Base-by-base conservation (phyloP, 2,797 vertebrate genomes). In the Bryconaethiops microstoma region DNA sequence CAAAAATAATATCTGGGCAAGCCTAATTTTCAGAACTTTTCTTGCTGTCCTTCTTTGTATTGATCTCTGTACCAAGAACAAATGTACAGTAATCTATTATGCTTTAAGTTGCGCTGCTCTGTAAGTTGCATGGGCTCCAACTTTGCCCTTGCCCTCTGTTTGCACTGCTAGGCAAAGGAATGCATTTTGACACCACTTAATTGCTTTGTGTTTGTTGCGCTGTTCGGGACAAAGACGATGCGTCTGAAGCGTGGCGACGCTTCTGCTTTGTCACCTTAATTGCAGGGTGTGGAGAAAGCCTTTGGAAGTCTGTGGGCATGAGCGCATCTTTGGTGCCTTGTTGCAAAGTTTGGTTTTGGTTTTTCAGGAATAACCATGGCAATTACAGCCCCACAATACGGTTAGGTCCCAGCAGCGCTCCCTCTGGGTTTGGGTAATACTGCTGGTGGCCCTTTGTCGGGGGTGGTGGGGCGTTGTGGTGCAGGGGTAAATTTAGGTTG, bases 181-280 rank as follows among this genome's bases (percentile, higher is more conserved):
- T 7, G 45, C 2, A 10, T 60, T 17, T 75, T 50, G 39, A 21
- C 14, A 72, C 71, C 65, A 71, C 72, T 62, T 82, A 76, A 76
- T 64, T 64, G 63, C 55, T 77, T 42, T 16, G 52, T 67, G 80
- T 59, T 59, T 77, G 57, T 72, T 72, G 39, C 16, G 59, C 25
- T n/a, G 35, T 78, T 74, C 57, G 54, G 68, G 76, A 42, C 39
- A 42, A 67, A 19, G 65, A 45, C 40, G 65, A 68, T 54, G 35
- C n/a, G 21, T 17, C 64, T 57, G 55, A 62, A 19, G 59, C 35
- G 2, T 29, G 54, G 21, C 23, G 12, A 39, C 25, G 16, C 45
- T 35, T 68, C 64, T 57, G 67, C 21, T 68, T 50, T 25, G 64
- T 78, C 65, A 69, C 65, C 65, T 70, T 78, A 68, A 70, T 78